Base-by-base conservation (phyloP, 2,797 vertebrate genomes). In the Alcedo atthis region DNA sequence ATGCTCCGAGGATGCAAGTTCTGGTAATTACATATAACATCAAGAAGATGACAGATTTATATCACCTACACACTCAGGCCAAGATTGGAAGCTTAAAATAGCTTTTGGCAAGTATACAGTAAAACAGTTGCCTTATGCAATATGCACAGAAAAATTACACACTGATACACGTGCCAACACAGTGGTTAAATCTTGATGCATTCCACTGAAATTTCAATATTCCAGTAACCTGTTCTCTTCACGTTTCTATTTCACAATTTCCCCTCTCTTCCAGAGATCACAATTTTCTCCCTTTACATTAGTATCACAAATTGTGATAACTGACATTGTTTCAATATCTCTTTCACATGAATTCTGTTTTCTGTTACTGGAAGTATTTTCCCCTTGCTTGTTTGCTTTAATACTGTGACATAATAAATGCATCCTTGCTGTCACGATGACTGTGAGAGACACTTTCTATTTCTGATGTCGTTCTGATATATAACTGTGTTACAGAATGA, bases 131-230 rank as follows among this genome's bases (percentile, higher is more conserved):
- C 42, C 40, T 74, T 57, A 67, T 10, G 37, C 28, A 58, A 66
- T 20, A 84, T 46, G 42, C 35, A 73, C 8, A 79, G 28, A 53
- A 78, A 57, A 86, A 73, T 32, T n/a, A 77, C 2, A 5, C 15
- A 83, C 30, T 11, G 10, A 32, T 59, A 68, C 6, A 32, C 0
- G 5, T 33, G 28, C 25, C 25, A 51, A 58, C 9, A 26, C 22
- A 45, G 15, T 46, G 54, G n/a, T 26, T 28, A 83, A 49, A 20
- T 32, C 32, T 42, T 40, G n/a, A 71, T 45, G 10, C 2, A 19
- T 73, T 58, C 49, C 92, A 80, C 35, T 91, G 58, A 95, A 94
- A 81, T 21, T 4, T 73, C 84, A 62, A 49, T 61, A 84, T 75
- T 86, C 46, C 67, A 90, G 69, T 53, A 77, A 63, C 17, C 25